phyloP scores from a whole-genome alignment of 37 sponge, comb jelly and placozoan species.

The Bolinopsis microptera region DNA sequence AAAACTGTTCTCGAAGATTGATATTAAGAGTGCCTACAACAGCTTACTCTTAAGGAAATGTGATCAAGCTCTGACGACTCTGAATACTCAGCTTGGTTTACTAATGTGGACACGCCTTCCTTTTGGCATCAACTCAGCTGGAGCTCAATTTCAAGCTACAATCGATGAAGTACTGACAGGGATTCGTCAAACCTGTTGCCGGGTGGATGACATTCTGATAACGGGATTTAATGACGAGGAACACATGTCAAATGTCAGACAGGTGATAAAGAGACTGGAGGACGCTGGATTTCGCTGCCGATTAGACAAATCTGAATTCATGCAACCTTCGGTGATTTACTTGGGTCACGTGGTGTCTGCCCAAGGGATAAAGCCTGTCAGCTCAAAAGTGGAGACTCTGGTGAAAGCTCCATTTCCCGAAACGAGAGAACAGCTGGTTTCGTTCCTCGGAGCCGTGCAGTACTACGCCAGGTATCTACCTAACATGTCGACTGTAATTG shows the following conservation, averaged over 20 bases:
- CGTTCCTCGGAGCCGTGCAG: constrained; percentile 40
- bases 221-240: not conserved
- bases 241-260: not conserved
- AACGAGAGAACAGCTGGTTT: not conserved
- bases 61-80: constrained; percentile 5
- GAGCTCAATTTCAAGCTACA: constrained; percentile 4
- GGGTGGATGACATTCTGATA: constrained; percentile 54
- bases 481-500: constrained; percentile 14
- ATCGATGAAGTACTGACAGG: constrained; percentile 24
- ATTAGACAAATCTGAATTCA: not conserved
- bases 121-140: not conserved
- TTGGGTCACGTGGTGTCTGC: not conserved
- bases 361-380: not conserved
- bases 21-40: constrained; percentile 10
- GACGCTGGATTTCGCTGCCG: constrained; percentile 18
- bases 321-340: not conserved
- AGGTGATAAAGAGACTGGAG: constrained; percentile 25
- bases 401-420: constrained; percentile 3
- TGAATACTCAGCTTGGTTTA: constrained; percentile 39
- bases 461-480: constrained; percentile 40
- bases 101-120: not conserved
- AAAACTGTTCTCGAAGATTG: not conserved
- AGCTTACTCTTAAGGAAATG: not conserved
- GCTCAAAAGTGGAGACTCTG: constrained; percentile 26
- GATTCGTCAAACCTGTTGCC: not conserved